phyloP scores from a whole-genome alignment of 2,888 invertebrate species.

The Drosophila flavopinicola region DNA sequence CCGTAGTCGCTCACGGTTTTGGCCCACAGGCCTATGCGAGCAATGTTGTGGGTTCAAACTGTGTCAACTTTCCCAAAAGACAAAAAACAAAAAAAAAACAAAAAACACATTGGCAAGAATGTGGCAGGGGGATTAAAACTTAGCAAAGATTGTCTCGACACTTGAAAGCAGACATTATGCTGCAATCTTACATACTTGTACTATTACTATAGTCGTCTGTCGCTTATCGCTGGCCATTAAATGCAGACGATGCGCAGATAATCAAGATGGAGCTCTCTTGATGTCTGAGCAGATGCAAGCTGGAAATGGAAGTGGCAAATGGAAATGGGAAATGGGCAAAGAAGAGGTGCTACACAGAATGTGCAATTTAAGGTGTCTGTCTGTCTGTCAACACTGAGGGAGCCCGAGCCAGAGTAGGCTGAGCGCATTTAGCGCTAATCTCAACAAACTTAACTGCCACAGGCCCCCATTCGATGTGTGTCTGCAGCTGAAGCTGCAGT shows the following conservation, averaged over 20 bases:
- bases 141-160: conserved; percentile 15
- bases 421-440: conserved; percentile 61
- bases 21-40: conserved; percentile 37
- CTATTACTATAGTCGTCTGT: too few relatives aligned
- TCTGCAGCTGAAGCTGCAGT: conserved; percentile 26
- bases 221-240: conserved; percentile 63
- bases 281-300: conserved; percentile 33
- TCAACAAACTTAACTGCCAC: conserved; percentile 39
- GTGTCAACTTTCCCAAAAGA: conserved; percentile 74
- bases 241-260: conserved; percentile 66
- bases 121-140: conserved; percentile 18
- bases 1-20: conserved; percentile 70
- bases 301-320: conserved; percentile 13
- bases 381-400: conserved; percentile 19
- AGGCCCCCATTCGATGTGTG: conserved; percentile 19
- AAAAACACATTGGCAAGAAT: conserved; percentile 55
- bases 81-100: conserved; percentile 6
- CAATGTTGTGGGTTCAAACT: conserved; percentile 61
- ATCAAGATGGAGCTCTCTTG: conserved; percentile 34
- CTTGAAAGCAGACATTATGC: conserved; percentile 39
- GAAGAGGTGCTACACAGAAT: conserved; percentile 44
- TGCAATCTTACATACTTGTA: conserved; percentile 24
- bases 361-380: conserved; percentile 63
- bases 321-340: conserved; percentile 12
- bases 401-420: not conserved